Evolutionary conservation across 2,888 invertebrate species (phyloP), one percentile per base, ranked within the genome.

Genomic region (Vannuccia rotundouncinata): DNA sequence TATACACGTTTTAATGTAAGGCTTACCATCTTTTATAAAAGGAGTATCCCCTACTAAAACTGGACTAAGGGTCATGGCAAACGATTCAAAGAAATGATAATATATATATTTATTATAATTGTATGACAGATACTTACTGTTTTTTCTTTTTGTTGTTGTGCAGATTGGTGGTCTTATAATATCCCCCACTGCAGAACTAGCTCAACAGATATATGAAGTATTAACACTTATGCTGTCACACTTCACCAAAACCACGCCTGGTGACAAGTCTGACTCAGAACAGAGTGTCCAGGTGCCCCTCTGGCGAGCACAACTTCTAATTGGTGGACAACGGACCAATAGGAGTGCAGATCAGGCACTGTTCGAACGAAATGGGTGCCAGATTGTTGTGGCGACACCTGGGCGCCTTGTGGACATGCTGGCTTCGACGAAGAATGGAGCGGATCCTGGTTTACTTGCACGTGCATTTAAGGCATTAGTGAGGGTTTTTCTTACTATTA

Each of bases 161-260:
- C 83, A 89, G 89, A 91, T 97, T 79, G 95, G 94, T 59, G 94
- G 93, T 0, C 90, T 99, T 17, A 91, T 99, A 77, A 91, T 99
- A 84, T 95, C 96, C 0, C 99, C 99, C 0, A 98, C 98, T 0
- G 90, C 98, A 85, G 99, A 99, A 88, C 89, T 99, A 45, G 97
- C 98, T 0, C 90, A 91, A 29, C 99, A 99, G 88, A 97, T 94
- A 82, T 91, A 91, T 84, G 92, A 87, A 77, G 89, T 90, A 1
- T 82, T 89, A 5, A 77, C 82, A 1, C 79, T 82, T 22, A 89
- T 89, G 82, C 79, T 86, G 17, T 82, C 84, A 78, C 79, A 85
- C 30, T 81, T 76, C 76, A 74, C 22, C 45, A 27, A 17, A 25
- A 1, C 25, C 2, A 28, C 77, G n/a, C 29, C 0, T 10, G 25